phyloP scores from a whole-genome alignment of 2,113 vertebrate species.

The Gavia stellata region DNA sequence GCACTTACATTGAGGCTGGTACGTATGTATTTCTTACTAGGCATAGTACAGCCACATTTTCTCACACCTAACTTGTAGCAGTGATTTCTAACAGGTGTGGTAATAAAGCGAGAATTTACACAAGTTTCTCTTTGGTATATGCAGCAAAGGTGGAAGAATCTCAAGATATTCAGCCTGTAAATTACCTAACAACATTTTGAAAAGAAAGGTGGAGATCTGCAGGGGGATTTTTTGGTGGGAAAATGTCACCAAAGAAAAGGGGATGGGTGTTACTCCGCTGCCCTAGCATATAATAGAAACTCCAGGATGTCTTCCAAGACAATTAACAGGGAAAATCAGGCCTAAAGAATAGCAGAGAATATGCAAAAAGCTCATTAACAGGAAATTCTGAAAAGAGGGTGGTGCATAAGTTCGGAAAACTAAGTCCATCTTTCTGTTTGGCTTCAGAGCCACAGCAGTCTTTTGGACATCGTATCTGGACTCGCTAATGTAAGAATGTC shows the following conservation, averaged over 20 bases:
- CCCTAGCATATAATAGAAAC: neutral
- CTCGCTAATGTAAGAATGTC: neutral
- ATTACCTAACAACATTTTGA: neutral
- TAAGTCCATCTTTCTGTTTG: neutral
- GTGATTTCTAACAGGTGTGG: constrained; percentile 52
- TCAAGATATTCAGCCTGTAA: neutral
- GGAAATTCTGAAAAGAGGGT: neutral
- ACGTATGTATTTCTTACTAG: neutral
- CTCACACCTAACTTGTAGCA: constrained; percentile 31
- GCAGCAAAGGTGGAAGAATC: neutral
- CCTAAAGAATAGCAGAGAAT: neutral
- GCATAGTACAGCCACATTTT: neutral
- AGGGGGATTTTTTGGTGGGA: neutral
- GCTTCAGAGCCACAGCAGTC: neutral
- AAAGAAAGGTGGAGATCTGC: neutral
- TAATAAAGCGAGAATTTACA: constrained; percentile 37
- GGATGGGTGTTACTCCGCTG: neutral
- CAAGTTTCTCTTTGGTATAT: neutral
- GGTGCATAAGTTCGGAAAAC: neutral
- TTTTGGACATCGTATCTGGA: neutral
- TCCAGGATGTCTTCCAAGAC: neutral
- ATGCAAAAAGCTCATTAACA: neutral
- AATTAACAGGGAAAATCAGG: neutral
- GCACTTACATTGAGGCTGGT: neutral
- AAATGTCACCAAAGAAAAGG: neutral